Evolutionary conservation across 2,888 invertebrate species (phyloP).

Genomic region (Parthenolecanium corni): DNA sequence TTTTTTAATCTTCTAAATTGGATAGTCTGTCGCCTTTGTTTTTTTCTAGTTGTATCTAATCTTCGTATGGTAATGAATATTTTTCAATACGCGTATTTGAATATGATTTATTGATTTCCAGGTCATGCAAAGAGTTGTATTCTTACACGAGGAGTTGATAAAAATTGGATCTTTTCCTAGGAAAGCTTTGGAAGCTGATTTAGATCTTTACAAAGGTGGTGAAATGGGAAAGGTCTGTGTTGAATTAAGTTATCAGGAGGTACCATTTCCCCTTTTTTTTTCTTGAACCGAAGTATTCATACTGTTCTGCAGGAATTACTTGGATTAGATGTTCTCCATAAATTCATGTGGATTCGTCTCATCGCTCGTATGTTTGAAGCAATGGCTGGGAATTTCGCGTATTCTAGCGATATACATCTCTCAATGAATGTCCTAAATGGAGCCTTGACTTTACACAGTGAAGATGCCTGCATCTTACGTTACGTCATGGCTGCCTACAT

Average conservation of each 20-base stretch:
- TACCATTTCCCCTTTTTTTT: not conserved
- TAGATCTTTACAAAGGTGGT: constrained; percentile 81
- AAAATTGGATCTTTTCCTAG: constrained; percentile 96
- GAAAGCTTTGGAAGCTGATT: constrained; percentile 92
- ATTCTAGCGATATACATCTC: constrained; percentile 91
- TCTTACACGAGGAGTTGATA: constrained; percentile 96
- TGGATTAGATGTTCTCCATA: constrained; percentile 91
- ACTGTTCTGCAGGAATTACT: constrained; percentile 54
- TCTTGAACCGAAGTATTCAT: not conserved
- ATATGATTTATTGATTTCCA: constrained; percentile 40
- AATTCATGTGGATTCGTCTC: constrained; percentile 96
- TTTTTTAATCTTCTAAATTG: no score
- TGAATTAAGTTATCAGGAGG: not conserved
- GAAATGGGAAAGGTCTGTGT: constrained; percentile 66
- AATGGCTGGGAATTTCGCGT: constrained; percentile 94
- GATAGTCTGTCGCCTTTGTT: no score
- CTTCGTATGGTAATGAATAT: no score
- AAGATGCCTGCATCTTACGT: constrained; percentile 88
- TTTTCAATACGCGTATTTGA: no score
- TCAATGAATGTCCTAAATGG: constrained; percentile 97
- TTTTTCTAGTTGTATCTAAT: no score
- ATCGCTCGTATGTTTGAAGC: constrained; percentile 95
- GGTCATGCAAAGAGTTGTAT: constrained; percentile 94
- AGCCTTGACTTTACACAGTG: constrained; percentile 88
- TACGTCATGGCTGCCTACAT: constrained; percentile 95